phyloP scores from a whole-genome alignment of 2,113 vertebrate species.

The Hippoglossus stenolepis region DNA sequence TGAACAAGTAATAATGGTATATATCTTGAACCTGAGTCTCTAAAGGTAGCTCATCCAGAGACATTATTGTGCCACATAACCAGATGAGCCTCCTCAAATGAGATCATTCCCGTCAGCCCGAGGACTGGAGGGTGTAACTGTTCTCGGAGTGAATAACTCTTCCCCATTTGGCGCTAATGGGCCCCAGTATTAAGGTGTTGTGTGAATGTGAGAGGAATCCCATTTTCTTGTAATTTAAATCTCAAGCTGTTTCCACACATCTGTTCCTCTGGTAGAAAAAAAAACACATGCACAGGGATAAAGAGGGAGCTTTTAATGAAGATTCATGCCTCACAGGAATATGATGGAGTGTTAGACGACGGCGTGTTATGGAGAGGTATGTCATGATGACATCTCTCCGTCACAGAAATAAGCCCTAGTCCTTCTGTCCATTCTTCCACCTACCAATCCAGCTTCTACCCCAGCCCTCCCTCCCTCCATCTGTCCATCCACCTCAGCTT shows the following conservation, averaged over 20 bases:
- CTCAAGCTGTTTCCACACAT: slow-evolving; percentile 72
- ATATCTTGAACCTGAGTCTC: slow-evolving; percentile 67
- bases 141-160: slow-evolving; percentile 67
- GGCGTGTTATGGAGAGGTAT: slow-evolving; percentile 37
- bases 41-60: slow-evolving; percentile 70
- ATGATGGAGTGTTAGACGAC: slow-evolving; percentile 31
- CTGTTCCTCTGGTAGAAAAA: slow-evolving; percentile 45
- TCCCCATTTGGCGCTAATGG: slow-evolving; percentile 72
- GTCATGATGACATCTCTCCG: slow-evolving; percentile 59
- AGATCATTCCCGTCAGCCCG: slow-evolving; percentile 70
- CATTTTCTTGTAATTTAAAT: slow-evolving; percentile 67
- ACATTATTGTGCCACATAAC: slow-evolving; percentile 73
- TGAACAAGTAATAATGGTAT: slow-evolving; percentile 75
- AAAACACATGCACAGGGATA: background rate
- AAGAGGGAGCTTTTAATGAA: slow-evolving; percentile 57
- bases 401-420: slow-evolving; percentile 44
- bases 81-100: slow-evolving; percentile 73
- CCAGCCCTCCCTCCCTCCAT: slow-evolving; percentile 24
- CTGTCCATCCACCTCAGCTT: slow-evolving; percentile 26
- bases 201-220: slow-evolving; percentile 60
- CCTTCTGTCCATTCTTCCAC: slow-evolving; percentile 39
- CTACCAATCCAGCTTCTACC: slow-evolving; percentile 3
- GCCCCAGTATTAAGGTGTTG: slow-evolving; percentile 67
- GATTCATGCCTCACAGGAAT: slow-evolving; percentile 53
- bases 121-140: slow-evolving; percentile 66